Conservation (phyloP, 2,888 invertebrate species). For the Leptopilina syphax region DNA sequence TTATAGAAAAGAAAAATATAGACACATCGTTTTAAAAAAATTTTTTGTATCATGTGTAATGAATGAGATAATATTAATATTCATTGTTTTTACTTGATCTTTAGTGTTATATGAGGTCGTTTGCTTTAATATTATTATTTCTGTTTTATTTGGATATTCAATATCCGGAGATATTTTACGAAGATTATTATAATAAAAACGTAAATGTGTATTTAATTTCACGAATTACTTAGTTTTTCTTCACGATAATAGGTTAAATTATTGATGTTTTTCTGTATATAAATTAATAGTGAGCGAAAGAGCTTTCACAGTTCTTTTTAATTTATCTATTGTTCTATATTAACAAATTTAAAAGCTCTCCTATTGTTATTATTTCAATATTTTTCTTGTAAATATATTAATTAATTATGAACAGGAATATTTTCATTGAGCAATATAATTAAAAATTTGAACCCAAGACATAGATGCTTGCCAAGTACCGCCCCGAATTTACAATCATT, state of each 20-base stretch:
- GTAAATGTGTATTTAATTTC: not conserved
- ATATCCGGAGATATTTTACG: not conserved
- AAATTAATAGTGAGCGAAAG: too few relatives aligned
- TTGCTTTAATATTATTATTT: not conserved
- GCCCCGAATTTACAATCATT: constrained; percentile 68
- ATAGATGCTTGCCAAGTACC: constrained; percentile 72
- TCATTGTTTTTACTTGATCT: not conserved
- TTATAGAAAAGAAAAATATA: not conserved
- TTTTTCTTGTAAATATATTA: too few relatives aligned
- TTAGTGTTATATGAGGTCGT: not conserved
- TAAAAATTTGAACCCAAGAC: constrained; percentile 63
- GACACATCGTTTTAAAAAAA: not conserved
- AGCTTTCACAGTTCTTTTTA: too few relatives aligned
- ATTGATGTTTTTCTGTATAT: too few relatives aligned
- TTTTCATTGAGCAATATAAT: constrained; percentile 67
- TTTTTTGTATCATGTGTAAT: not conserved
- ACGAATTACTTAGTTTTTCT: too few relatives aligned
- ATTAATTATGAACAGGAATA: constrained; percentile 65
- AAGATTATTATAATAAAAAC: not conserved
- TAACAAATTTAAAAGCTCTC: too few relatives aligned
- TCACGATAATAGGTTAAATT: too few relatives aligned
- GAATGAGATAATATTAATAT: constrained; percentile 7
- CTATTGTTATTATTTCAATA: too few relatives aligned
- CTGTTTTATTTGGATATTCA: not conserved
- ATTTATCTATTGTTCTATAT: too few relatives aligned